Evolutionary conservation across 2,888 invertebrate genomes (phyloP).

Genomic region (Amphimallon solstitiale): DNA sequence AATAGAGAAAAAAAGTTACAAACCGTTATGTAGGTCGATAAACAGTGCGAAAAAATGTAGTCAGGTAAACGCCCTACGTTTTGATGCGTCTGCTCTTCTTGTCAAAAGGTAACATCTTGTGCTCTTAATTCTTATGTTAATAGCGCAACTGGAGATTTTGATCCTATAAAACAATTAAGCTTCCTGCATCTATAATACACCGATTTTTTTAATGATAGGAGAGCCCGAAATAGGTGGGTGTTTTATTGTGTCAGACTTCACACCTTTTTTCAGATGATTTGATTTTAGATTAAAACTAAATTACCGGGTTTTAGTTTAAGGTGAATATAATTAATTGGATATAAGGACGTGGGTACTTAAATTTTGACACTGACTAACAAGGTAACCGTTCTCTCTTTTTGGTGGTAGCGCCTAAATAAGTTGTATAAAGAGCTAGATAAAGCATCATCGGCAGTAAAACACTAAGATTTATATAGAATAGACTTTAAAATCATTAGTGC

Average conservation of each 20-base stretch:
- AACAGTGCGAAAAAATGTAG: background rate
- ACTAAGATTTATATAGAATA: slow-evolving; percentile 17
- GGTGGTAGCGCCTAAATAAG: slow-evolving; percentile 23
- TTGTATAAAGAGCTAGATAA: slow-evolving; percentile 17
- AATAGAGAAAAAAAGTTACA: slow-evolving; percentile 3
- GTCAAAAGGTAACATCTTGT: slow-evolving; percentile 31
- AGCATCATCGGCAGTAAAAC: slow-evolving; percentile 21
- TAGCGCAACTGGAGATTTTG: slow-evolving; percentile 51
- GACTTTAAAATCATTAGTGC: slow-evolving; percentile 31
- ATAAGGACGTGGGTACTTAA: slow-evolving; percentile 33
- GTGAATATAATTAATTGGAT: slow-evolving; percentile 39
- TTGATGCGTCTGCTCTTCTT: slow-evolving; percentile 18
- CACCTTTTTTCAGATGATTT: slow-evolving; percentile 35
- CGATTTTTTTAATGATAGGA: slow-evolving; percentile 41
- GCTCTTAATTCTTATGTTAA: slow-evolving; percentile 52
- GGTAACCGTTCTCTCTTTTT: slow-evolving; percentile 8
- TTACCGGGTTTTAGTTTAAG: slow-evolving; percentile 39
- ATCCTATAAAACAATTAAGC: slow-evolving; percentile 55
- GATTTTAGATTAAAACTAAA: slow-evolving; percentile 40
- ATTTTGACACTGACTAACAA: slow-evolving; percentile 39
- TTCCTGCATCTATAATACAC: slow-evolving; percentile 51
- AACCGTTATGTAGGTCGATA: slow-evolving; percentile 18
- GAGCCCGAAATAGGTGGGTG: slow-evolving; percentile 34
- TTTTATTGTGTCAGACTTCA: slow-evolving; percentile 38
- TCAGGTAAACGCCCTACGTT: slow-evolving; percentile 17